phyloP scores from a whole-genome alignment of 2,113 vertebrate genomes.

The Calypte anna region DNA sequence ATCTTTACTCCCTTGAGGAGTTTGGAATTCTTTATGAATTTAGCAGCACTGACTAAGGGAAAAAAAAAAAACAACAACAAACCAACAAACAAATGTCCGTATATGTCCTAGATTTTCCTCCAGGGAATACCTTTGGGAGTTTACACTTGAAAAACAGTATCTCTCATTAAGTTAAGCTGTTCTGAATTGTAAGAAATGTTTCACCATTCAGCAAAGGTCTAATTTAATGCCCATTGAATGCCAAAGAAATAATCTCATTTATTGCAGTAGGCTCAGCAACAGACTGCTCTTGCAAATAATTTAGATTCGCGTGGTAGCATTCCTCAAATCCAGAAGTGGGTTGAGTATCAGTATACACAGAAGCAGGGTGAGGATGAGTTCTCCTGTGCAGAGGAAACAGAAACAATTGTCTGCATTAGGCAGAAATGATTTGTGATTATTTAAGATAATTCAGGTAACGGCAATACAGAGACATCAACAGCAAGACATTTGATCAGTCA shows the following conservation, averaged over 20 bases:
- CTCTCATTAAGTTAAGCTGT: slow-evolving; percentile 11
- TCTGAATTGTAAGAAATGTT: not conserved
- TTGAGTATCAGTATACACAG: not conserved
- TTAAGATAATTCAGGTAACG: not conserved
- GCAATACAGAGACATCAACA: not conserved
- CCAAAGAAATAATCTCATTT: not conserved
- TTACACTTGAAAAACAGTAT: slow-evolving; percentile 20
- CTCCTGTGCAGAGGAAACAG: not conserved
- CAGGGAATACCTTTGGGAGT: slow-evolving; percentile 5
- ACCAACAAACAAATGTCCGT: not conserved
- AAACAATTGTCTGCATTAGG: not conserved
- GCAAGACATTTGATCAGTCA: not conserved
- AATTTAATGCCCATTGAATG: not conserved
- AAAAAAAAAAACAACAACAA: not conserved
- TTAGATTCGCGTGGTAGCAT: not conserved
- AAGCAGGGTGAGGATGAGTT: not conserved
- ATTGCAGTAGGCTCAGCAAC: not conserved
- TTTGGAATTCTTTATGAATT: slow-evolving; percentile 21
- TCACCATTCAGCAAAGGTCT: not conserved
- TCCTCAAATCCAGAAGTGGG: not conserved
- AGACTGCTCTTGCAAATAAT: not conserved
- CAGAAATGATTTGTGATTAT: not conserved
- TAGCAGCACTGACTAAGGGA: not conserved
- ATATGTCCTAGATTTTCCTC: slow-evolving; percentile 8
- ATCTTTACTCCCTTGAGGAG: not conserved